Conservation (phyloP, 2,888 invertebrate species). For the Penaeus monodon region DNA sequence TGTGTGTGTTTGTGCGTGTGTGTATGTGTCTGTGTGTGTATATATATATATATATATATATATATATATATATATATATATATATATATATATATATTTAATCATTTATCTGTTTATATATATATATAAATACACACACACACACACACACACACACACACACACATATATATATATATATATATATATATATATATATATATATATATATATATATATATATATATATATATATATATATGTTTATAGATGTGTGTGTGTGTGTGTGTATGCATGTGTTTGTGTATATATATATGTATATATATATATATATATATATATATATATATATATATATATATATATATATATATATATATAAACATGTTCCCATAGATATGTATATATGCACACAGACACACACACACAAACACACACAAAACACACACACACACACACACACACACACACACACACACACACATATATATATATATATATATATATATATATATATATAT, state of each 20-base stretch:
- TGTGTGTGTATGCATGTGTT: background rate
- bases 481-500: too few relatives aligned
- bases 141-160: background rate
- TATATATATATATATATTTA: too few relatives aligned
- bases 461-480: too few relatives aligned
- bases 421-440: too few relatives aligned
- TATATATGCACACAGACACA: background rate
- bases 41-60: too few relatives aligned
- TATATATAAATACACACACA: background rate
- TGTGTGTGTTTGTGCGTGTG: too few relatives aligned
- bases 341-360: background rate
- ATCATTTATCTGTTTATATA: too few relatives aligned
- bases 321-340: slow-evolving; percentile 13
- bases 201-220: background rate
- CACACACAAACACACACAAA: too few relatives aligned
- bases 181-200: background rate
- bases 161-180: background rate
- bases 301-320: slow-evolving; percentile 13
- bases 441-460: too few relatives aligned
- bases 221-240: background rate
- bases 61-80: background rate
- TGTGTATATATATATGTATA: slow-evolving; percentile 5
- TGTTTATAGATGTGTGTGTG: background rate
- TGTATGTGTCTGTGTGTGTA: too few relatives aligned
- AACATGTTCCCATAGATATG: background rate